Evolutionary conservation across 2,797 vertebrate species (phyloP).

Genomic region (Benthosema pterotum): DNA sequence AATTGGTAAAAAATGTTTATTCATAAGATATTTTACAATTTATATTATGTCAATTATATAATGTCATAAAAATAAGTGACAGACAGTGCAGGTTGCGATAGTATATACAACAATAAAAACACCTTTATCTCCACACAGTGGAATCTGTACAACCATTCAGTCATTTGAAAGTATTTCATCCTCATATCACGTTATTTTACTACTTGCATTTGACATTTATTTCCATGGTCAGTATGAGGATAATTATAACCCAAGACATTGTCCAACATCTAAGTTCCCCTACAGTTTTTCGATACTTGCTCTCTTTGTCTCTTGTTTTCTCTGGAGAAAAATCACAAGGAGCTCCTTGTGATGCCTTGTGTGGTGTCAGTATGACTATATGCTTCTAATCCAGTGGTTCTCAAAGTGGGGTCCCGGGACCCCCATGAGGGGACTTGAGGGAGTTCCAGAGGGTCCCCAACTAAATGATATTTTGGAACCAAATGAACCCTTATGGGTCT

Average conservation of each 20-base stretch:
- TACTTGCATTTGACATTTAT: neutral
- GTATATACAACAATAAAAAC: slow-evolving; percentile 13
- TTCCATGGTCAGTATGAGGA: neutral
- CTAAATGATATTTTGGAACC: no score
- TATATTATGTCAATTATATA: slow-evolving; percentile 42
- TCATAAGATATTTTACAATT: slow-evolving; percentile 37
- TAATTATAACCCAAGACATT: neutral
- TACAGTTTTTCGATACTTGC: neutral
- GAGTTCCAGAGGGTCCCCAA: no score
- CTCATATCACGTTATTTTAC: neutral
- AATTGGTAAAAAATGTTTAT: slow-evolving; percentile 51
- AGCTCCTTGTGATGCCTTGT: no score
- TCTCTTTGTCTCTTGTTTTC: neutral
- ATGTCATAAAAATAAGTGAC: slow-evolving; percentile 37
- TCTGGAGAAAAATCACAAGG: no score
- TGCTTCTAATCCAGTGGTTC: no score
- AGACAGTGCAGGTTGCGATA: slow-evolving; percentile 51
- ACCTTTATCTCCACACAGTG: slow-evolving; percentile 76
- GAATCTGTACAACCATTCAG: slow-evolving; percentile 52
- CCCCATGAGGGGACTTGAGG: no score
- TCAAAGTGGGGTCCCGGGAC: no score
- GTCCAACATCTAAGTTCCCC: neutral
- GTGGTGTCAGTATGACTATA: no score
- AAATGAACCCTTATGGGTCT: no score
- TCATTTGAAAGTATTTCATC: slow-evolving; percentile 19